Conservation (phyloP, 2,888 invertebrate genomes). For the Polylopha cassiicola region DNA sequence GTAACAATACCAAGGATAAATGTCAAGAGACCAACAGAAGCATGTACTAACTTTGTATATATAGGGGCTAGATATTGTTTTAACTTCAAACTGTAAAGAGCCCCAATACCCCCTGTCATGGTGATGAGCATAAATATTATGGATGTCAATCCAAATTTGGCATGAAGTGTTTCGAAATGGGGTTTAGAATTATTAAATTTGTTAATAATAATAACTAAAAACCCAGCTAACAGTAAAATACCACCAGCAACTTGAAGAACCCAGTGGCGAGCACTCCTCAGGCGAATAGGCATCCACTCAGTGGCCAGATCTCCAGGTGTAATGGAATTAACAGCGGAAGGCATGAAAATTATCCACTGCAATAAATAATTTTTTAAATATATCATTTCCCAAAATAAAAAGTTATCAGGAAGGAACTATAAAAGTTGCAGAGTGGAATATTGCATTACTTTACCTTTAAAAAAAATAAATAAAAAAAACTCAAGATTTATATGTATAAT, state of each 20-base stretch:
- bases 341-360: conserved; percentile 71
- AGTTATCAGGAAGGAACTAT: too few species aligned
- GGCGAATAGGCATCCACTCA: conserved; percentile 72
- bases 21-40: conserved; percentile 57
- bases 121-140: conserved; percentile 59
- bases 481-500: too few species aligned
- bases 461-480: not conserved
- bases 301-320: conserved; percentile 70
- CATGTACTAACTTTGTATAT: conserved; percentile 66
- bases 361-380: conserved; percentile 29
- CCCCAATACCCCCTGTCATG: conserved; percentile 63
- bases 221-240: conserved; percentile 49
- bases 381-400: conserved; percentile 6
- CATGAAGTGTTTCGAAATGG: conserved; percentile 61
- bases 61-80: conserved; percentile 66
- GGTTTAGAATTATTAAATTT: conserved; percentile 52
- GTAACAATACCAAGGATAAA: conserved; percentile 60
- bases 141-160: conserved; percentile 64
- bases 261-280: conserved; percentile 71
- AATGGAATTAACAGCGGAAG: conserved; percentile 66
- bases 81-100: conserved; percentile 63
- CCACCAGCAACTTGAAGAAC: conserved; percentile 57
- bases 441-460: too few species aligned
- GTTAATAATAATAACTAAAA: conserved; percentile 60
- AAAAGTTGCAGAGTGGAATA: too few species aligned